Evolutionary conservation across 2,797 vertebrate species (phyloP), one percentile per base, ranked within the genome.

Genomic region (Semotilus atromaculatus): DNA sequence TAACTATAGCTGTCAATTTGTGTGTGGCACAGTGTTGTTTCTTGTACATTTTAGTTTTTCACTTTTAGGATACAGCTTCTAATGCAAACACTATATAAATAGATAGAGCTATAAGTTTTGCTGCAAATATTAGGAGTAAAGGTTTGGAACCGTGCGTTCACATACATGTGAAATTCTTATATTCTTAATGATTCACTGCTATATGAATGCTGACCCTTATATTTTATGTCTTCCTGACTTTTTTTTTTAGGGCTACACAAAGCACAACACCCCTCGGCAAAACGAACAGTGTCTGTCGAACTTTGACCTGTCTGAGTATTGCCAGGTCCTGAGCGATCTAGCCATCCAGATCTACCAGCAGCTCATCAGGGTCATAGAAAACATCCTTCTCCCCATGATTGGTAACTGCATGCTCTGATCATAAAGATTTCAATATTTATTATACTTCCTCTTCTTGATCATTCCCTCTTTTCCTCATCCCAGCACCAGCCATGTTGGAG

Each of bases 281-380:
- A 99, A 98, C 19, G 96, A 99, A 83, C 98, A 99, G 87, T 97
- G 98, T 92, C 94, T 99, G 89, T 93, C 93, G 88, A 99, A 99
- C 90, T 99, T 99, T 87, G 98, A 99, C 88, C 94, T 99, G 91
- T 96, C 97, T 1, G 98, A 98, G 90, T 99, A 99, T 90, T 96
- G 97, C 90, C 96, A 97, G 91, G 95, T 99, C 26, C 92, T 99
- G 85, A 96, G 96, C 34, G 97, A 99, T 88, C 91, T 99, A 88
- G 95, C 96, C 55, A 97, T 99, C 91, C 98, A 99, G 89, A 98
- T 99, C 89, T 99, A 99, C 92, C 97, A 97, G 87, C 97, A 99
- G 76, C 96, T 99, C 10, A 96, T 97, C 89, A 96, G 96, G 88
- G 97, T 97, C 83, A 91, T 97, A 87, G 97, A 98, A 89, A 96